phyloP scores from a whole-genome alignment of 2,888 invertebrate species.

The Philereme vetulata region DNA sequence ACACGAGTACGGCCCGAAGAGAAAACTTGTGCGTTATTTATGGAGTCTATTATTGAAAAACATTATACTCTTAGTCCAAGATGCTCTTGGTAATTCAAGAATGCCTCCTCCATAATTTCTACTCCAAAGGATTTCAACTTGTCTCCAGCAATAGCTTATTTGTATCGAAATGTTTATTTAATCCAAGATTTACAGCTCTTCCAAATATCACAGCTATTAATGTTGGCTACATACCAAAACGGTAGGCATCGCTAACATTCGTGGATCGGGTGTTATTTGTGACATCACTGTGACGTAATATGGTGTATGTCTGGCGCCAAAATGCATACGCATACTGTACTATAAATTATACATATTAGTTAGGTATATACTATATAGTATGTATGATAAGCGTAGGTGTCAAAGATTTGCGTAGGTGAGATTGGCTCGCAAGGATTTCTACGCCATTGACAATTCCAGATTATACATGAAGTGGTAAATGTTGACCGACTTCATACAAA shows the following conservation, averaged over 20 bases:
- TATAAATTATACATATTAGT: not conserved
- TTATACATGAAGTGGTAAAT: not conserved
- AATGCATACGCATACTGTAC: not conserved
- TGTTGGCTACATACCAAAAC: conserved; percentile 67
- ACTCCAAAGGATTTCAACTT: conserved; percentile 22
- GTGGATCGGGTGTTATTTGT: conserved; percentile 38
- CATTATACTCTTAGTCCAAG: too few relatives aligned
- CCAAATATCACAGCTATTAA: conserved; percentile 58
- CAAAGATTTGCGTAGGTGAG: conserved; percentile 3
- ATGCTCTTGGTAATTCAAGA: not conserved
- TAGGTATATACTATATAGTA: conserved; percentile 2
- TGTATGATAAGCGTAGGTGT: conserved; percentile 5
- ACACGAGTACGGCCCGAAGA: too few relatives aligned
- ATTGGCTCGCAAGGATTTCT: conserved; percentile 9
- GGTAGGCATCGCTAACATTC: conserved; percentile 49
- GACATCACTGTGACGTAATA: conserved; percentile 33
- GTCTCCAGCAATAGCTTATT: conserved; percentile 26
- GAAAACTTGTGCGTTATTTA: too few relatives aligned
- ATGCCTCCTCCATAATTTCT: conserved; percentile 17
- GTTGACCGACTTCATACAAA: too few relatives aligned
- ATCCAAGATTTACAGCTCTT: conserved; percentile 58
- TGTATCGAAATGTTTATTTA: conserved; percentile 50
- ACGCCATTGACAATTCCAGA: conserved; percentile 5
- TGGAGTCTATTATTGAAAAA: too few relatives aligned
- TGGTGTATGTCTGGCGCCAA: conserved; percentile 30